These are phyloP conservation scores for Poecilia gillii DNA, from an alignment of 2,797 vertebrate genomes.

Conservation along the genomic window DNA sequence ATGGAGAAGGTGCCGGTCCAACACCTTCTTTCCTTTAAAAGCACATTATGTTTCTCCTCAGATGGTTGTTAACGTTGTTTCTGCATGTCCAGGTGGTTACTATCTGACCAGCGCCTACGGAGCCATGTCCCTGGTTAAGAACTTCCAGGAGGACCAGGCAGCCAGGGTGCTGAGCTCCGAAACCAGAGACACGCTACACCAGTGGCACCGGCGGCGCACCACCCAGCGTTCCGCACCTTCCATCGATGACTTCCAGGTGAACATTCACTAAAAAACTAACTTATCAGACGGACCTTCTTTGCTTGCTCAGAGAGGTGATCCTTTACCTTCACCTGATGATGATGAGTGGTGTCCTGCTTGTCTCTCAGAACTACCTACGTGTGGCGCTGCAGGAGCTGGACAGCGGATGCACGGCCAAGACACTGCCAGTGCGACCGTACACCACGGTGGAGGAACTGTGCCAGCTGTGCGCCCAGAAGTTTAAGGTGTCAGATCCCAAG, in stretches of 20 bases:
- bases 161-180: conserved; percentile 86
- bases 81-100: conserved; percentile 86
- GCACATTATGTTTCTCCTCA: background rate
- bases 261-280: background rate
- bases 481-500: conserved; percentile 85
- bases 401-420: conserved; percentile 92
- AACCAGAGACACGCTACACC: conserved; percentile 88
- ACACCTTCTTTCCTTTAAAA: background rate
- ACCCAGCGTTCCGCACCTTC: conserved; percentile 85
- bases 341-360: background rate
- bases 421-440: conserved; percentile 86
- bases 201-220: conserved; percentile 93
- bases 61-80: background rate
- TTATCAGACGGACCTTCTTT: background rate
- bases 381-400: conserved; percentile 90
- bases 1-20: conserved; percentile 88
- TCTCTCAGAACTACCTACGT: conserved; percentile 89
- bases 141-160: conserved; percentile 93
- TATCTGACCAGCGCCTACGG: conserved; percentile 94
- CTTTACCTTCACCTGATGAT: background rate
- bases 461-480: conserved; percentile 88
- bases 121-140: conserved; percentile 92
- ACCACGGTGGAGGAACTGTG: conserved; percentile 91
- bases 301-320: background rate
- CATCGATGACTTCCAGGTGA: conserved; percentile 94